Conservation (phyloP, 2,113 vertebrate genomes). For the Cathartes aura region DNA sequence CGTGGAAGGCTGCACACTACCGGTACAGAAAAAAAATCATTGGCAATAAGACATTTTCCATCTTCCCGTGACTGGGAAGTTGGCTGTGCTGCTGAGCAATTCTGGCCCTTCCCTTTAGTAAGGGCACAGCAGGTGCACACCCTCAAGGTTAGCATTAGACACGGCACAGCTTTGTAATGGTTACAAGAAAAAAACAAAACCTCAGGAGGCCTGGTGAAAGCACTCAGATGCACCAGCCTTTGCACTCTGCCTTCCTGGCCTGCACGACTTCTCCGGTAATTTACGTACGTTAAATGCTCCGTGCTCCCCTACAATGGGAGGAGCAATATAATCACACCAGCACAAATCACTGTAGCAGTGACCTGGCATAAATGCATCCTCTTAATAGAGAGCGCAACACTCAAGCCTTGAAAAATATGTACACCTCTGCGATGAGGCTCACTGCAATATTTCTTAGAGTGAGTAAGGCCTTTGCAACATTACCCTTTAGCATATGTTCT, state of each 20-base stretch:
- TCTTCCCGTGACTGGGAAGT: not conserved
- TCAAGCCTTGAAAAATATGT: not conserved
- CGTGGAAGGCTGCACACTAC: not conserved
- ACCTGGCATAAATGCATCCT: conserved; percentile 40
- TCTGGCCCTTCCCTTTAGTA: not conserved
- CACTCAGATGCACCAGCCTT: not conserved
- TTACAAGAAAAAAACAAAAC: not conserved
- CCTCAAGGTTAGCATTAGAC: not conserved
- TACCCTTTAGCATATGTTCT: not conserved
- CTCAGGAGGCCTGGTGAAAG: not conserved
- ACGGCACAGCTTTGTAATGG: not conserved
- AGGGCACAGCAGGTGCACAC: not conserved
- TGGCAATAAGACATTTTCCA: not conserved
- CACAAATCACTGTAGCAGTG: conserved; percentile 15
- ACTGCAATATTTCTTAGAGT: not conserved
- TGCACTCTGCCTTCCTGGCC: not conserved
- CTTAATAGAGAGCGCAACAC: not conserved
- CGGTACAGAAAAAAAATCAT: rapidly evolving
- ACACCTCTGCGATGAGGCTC: not conserved
- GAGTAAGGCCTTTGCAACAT: not conserved
- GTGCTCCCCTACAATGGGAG: not conserved
- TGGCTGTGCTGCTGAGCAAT: not conserved
- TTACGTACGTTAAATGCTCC: not conserved
- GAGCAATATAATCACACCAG: not conserved
- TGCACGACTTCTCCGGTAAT: rapidly evolving